phyloP scores from a whole-genome alignment of 2,113 vertebrate genomes.

The Chitala chitala region DNA sequence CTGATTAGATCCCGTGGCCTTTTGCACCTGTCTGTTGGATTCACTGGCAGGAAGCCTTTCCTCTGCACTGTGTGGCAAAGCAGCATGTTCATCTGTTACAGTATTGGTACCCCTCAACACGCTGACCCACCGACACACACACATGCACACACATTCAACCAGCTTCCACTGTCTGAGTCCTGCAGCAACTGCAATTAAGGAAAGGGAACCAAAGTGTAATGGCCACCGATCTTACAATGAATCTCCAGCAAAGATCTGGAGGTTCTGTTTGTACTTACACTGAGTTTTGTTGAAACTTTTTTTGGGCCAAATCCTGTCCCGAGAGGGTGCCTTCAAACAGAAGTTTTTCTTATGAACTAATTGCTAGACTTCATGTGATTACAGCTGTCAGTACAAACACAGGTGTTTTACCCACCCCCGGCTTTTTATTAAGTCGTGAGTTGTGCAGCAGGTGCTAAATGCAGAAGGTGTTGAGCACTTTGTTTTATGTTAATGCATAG shows the following conservation, averaged over 20 bases:
- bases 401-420: neutral
- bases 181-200: too few species aligned
- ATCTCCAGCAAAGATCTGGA: too few species aligned
- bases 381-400: neutral
- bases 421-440: neutral
- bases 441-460: constrained; percentile 25
- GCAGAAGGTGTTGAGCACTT: constrained; percentile 28
- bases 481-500: constrained; percentile 34
- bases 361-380: neutral
- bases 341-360: constrained; percentile 11
- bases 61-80: too few species aligned
- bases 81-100: too few species aligned
- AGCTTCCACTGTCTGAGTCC: constrained; percentile 15
- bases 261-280: too few species aligned
- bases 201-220: too few species aligned
- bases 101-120: too few species aligned
- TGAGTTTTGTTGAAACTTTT: constrained; percentile 51
- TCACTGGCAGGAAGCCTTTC: neutral
- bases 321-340: constrained; percentile 32
- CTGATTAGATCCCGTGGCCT: neutral
- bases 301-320: constrained; percentile 38
- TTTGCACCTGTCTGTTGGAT: constrained; percentile 1
- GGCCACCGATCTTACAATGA: too few species aligned
- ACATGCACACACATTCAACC: constrained; percentile 30
- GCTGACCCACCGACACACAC: neutral